Percentiles rank a stretch among this genome's conserved stretches.
phyloP scores from a whole-genome alignment of 2,888 invertebrate genomes.

The Heliconius charithonia region DNA sequence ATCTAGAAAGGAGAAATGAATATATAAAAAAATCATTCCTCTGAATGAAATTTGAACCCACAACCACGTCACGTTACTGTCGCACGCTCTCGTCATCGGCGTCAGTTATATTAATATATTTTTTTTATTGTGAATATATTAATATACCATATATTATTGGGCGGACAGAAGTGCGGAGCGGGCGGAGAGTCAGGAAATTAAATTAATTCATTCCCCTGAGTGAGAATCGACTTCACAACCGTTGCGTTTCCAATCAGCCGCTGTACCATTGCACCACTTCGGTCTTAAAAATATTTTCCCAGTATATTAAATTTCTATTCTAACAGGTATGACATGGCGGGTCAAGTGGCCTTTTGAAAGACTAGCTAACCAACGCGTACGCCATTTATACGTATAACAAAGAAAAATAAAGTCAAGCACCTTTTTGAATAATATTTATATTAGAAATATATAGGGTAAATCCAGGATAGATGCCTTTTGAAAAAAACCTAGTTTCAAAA shows the following conservation, averaged over 20 bases:
- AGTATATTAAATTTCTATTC: conserved; percentile 9
- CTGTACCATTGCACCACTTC: background rate
- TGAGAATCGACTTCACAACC: background rate
- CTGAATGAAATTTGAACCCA: too few species aligned
- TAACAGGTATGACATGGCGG: conserved; percentile 12
- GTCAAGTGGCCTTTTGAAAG: conserved; percentile 14
- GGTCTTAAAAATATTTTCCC: background rate
- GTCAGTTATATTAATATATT: too few species aligned
- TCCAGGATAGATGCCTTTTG: too few species aligned
- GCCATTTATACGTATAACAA: conserved; percentile 21
- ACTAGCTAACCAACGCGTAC: conserved; percentile 15
- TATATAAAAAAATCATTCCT: too few species aligned
- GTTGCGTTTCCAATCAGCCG: background rate
- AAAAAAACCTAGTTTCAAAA: too few species aligned
- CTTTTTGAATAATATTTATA: background rate
- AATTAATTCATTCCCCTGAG: background rate
- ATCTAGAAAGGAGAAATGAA: too few species aligned
- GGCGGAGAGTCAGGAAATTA: background rate
- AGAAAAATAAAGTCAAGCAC: conserved; percentile 6
- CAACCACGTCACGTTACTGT: too few species aligned
- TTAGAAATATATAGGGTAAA: background rate
- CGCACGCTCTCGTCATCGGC: too few species aligned
- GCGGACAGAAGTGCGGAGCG: too few species aligned
- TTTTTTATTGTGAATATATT: too few species aligned
- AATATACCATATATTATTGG: too few species aligned